Base-by-base conservation (phyloP, 2,888 invertebrate species). In the Ichneumoninae sp. region DNA sequence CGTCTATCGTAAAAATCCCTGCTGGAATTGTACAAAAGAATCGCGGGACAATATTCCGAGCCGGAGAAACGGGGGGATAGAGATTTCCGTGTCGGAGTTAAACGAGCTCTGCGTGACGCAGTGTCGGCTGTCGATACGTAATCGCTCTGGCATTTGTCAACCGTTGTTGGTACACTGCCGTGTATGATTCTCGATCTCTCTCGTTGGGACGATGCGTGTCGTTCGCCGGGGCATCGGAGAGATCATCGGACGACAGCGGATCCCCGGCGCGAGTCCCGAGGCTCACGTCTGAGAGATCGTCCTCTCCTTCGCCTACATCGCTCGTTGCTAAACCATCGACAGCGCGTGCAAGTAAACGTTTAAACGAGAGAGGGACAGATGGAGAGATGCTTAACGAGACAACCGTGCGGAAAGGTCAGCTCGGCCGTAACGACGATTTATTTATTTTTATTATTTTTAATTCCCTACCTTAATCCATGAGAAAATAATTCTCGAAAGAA, bases 131-230 rank as follows among this genome's bases (percentile, higher is more conserved):
- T 90, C 90, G 83, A 90, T 90, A 89, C 88, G 87, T 89, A 90
- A 91, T 90, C 89, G 89, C 87, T 87, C 87, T 81, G 89, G 87
- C 90, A 88, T 90, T 90, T 87, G 88, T 90, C 89, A 89, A 86
- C 71, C 81, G 77, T 47, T 68, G 71, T 47, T 60, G 68, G 52
- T 70, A 82, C 50, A 54, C 16, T 33, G 22, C 52, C 47, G 19
- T 75, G 50, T 70, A 75, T 81, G 30, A 7, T 60, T 1, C 57
- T 77, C 44, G 44, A 57, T 66, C 57, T 74, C 68, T 40, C 69
- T 44, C 30, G 13, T n/a, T n/a, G 50, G 57, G 62, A 47, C 30
- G 26, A 40, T 80, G 75, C 80, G 76, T 76, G 70, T 65, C 52
- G 44, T 79, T 72, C 30, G 74, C 22, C 69, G 33, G 66, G 71